Base-by-base conservation (phyloP, 2,797 vertebrate genomes). In the Calcarius lapponicus region DNA sequence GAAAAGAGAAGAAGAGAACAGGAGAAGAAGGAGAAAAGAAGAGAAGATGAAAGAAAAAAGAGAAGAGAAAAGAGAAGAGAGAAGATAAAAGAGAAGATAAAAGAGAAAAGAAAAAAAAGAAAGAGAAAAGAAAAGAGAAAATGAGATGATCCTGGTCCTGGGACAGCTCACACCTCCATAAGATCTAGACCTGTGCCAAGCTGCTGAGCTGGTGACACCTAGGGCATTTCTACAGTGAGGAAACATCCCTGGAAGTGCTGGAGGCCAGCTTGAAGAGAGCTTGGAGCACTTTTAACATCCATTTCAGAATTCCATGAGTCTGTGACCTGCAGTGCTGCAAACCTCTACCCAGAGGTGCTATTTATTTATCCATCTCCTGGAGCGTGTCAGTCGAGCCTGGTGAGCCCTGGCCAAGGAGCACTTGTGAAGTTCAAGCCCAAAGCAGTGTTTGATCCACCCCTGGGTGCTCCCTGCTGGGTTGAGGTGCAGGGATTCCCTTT, bases 181-280 rank as follows among this genome's bases (percentile, higher is more conserved):
- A 56, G 19, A 80, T 15, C 42, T 1, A 0, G 11, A 10, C 7
- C n/a, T 15, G 38, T 16, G 60, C 66, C 0, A 0, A 3, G 56
- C 36, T 16, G 17, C 4, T 10, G 53, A 74, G 75, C 54, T 36
- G 60, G 36, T 26, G 4, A 19, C 48, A n/a, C 43, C 56, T 7
- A 36, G 28, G 31, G 16, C 57, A n/a, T 40, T 74, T 26, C 74
- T 53, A 28, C 43, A 45, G 64, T 11, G 13, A 25, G 26, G 48
- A 66, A 67, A 62, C 36, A 2, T 3, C 47, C 21, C 72, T 22
- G 2, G 1, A 1, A 58, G 15, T 40, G 51, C 51, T 58, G 1
- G 2, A 36, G 34, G 56, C 5, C 42, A 20, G 56, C 32, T 17
- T 54, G 58, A 45, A 79, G 32, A 42, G 21, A 18, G 43, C 15